Conservation (phyloP, 2,113 vertebrate genomes). For the Acinonyx jubatus region DNA sequence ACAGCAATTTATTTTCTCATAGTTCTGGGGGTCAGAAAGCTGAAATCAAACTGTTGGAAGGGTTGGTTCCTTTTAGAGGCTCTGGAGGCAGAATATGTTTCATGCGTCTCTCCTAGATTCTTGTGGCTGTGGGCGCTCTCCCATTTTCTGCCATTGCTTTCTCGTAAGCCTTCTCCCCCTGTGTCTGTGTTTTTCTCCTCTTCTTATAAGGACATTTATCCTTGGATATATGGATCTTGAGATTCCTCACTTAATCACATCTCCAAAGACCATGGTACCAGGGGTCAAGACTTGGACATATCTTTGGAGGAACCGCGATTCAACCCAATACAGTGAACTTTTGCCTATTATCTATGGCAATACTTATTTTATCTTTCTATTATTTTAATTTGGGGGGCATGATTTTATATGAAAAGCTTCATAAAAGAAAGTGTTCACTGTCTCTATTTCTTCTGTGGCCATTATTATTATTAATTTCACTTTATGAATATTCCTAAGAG, state of each 20-base stretch:
- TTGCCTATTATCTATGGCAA: neutral
- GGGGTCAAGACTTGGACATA: neutral
- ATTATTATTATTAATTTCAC: neutral
- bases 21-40: neutral
- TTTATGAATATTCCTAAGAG: neutral
- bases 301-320: neutral
- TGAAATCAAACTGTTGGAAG: neutral
- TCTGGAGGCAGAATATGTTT: neutral
- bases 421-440: neutral
- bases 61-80: neutral
- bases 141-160: neutral
- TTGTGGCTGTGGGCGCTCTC: neutral
- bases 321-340: neutral
- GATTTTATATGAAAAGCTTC: neutral
- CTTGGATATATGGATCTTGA: neutral
- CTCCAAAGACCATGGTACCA: neutral
- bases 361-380: constrained; percentile 2
- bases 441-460: neutral
- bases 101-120: neutral
- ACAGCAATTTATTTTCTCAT: neutral
- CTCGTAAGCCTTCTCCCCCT: neutral
- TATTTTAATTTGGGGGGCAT: neutral
- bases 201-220: neutral
- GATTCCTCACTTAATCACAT: neutral
- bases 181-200: neutral